phyloP scores from a whole-genome alignment of 2,113 vertebrate species.

The Chloroceryle aenea region DNA sequence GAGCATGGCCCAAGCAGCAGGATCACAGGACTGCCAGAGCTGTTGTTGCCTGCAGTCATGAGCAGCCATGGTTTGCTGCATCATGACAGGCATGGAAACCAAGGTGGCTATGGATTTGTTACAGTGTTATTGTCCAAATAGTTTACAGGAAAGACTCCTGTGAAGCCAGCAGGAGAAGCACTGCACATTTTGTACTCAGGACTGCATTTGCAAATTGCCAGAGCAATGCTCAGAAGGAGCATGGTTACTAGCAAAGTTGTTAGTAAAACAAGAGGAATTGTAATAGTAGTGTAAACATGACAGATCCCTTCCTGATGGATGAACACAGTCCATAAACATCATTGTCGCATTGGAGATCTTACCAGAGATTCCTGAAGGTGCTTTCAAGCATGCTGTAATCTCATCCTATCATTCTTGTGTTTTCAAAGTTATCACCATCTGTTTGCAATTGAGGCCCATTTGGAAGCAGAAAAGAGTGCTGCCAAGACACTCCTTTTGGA shows the following conservation, averaged over 20 bases:
- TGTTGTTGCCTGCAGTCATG: background rate
- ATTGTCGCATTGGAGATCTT: constrained; percentile 52
- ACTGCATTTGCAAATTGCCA: background rate
- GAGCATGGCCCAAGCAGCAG: background rate
- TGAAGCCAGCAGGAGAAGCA: constrained; percentile 6
- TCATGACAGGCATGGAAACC: constrained; percentile 54
- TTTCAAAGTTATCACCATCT: constrained; percentile 80
- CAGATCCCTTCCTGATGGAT: constrained; percentile 36
- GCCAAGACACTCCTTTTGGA: background rate
- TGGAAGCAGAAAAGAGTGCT: constrained; percentile 53
- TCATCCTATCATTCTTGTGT: constrained; percentile 68
- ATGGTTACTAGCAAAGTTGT: constrained; percentile 48
- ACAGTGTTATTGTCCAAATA: constrained; percentile 11
- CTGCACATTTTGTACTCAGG: background rate
- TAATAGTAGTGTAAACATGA: background rate
- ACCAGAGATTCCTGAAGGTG: constrained; percentile 66
- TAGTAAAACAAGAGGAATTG: background rate
- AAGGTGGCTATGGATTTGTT: constrained; percentile 40
- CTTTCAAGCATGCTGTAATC: constrained; percentile 74
- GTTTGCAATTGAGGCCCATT: constrained; percentile 77
- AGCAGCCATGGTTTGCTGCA: constrained; percentile 1
- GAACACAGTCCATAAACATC: constrained; percentile 45
- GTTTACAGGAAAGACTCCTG: background rate
- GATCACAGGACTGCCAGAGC: background rate
- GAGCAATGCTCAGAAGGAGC: background rate